Evolutionary conservation across 2,797 vertebrate species (phyloP), one percentile per base, ranked within the genome.

Genomic region (Epinephelus malabaricus): DNA sequence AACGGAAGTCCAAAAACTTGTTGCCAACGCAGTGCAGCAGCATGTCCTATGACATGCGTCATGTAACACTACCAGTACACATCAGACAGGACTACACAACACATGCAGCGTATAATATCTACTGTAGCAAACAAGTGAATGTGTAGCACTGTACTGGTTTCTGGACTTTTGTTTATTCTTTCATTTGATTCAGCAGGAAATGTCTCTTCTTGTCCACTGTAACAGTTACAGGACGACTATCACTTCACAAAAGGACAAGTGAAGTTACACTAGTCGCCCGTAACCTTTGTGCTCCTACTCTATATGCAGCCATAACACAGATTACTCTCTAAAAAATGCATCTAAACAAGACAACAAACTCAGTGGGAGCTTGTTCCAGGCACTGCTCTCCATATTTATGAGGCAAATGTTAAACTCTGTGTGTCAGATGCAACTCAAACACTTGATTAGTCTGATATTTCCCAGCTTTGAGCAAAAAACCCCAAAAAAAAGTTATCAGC

Each of bases 381-480:
- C 17, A 1, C 23, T 6, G 55, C 43, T 13, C n/a, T 60, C 27
- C 23, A 56, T 9, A 45, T 59, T 25, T 11, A 27, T 56, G 27
- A 73, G 11, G 40, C 23, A n/a, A 56, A 55, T 2, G 0, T n/a
- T 55, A 5, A 18, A n/a, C 51, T 13, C 6, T 2, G n/a, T 13
- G 53, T 21, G 56, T 55, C 56, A 13, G 8, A 34, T 46, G 40
- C 56, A 45, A 51, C 30, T 21, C n/a, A 67, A 50, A 73, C 63
- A 79, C 13, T 40, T 65, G 54, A 76, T 74, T 15, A 51, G 45
- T 15, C 21, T 65, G 6, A 70, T 61, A 51, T 73, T 53, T 19
- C 18, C 40, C 58, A 49, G 50, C 54, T 61, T 45, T 54, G 45
- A 72, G 27, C n/a, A 30, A 71, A 46, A 49, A 49, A 23, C 23